These are phyloP conservation scores for Cinara cedri DNA, from an alignment of 2,888 invertebrate species.

Conservation along the genomic window DNA sequence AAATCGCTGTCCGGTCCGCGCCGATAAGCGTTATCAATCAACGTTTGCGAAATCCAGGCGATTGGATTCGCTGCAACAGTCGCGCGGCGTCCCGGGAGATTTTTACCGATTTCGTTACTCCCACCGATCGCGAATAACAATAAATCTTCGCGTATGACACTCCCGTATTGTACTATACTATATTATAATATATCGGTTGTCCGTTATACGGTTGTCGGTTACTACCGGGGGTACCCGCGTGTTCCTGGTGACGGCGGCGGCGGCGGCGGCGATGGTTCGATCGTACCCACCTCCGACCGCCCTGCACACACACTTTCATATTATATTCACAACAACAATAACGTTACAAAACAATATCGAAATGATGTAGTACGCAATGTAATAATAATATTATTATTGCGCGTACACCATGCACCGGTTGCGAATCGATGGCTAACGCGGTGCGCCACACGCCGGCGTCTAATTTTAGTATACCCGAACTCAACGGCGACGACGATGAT, in stretches of 20 bases:
- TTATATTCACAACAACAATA: not conserved
- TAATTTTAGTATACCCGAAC: constrained; percentile 37
- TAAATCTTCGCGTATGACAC: not conserved
- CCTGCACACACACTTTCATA: not conserved
- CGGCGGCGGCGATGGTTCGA: no score
- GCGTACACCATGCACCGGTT: constrained; percentile 34
- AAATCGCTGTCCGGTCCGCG: not conserved
- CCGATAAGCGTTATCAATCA: constrained; percentile 17
- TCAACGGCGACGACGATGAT: not conserved
- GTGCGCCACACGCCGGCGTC: not conserved
- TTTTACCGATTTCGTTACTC: not conserved
- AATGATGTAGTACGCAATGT: no score
- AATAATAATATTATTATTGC: no score
- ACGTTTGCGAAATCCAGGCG: not conserved
- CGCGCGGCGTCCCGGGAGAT: not conserved
- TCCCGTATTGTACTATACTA: no score
- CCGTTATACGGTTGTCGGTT: no score
- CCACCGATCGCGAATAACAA: not conserved
- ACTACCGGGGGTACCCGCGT: not conserved
- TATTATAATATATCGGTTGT: not conserved
- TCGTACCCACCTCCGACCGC: not conserved
- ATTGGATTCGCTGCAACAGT: no score
- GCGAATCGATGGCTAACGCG: not conserved
- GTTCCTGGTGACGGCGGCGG: no score
- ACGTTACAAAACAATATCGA: no score